Base-by-base conservation (phyloP, 2,888 invertebrate genomes). In the Lasioglossum oenotherae region DNA sequence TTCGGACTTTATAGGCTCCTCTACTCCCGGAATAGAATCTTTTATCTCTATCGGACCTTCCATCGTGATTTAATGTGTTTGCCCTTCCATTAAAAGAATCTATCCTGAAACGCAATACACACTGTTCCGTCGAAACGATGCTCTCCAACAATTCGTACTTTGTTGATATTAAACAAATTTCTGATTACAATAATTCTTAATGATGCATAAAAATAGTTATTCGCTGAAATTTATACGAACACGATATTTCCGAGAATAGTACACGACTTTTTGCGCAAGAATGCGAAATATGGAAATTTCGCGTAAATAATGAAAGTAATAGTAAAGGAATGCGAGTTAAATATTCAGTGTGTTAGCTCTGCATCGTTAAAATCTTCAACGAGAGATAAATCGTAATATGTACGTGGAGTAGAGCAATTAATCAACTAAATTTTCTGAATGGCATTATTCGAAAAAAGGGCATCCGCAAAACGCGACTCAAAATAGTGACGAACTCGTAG, bases 1-100 rank as follows among this genome's bases (percentile, higher is more conserved):
- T 80, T 94, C 94, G 0, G 92, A 91, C 75, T 94, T 94, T 27
- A 94, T 89, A 10, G 94, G 92, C 57, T 94, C 93, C 49, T 93
- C 93, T 16, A 89, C 53, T 64, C 57, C 71, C 8, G 80, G 5
- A 2, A 67, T 38, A 27, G 91, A 87, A 73, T 86, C 82, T 64
- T 91, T 90, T 60, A 87, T 74, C 80, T 87, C 84, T 57, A 91
- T 49, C 49, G 87, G 84, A 23, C 90, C 86, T 64, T 91, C 91
- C 91, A 91, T 91, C 78, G 60, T 81, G 57, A 44, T 16, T 76
- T 74, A 78, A 31, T 80, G 44, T 35, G 67, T 75, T 72, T 74
- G 31, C 72, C 41, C 78, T 80, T 82, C 79, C 82, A 87, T 89
- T 14, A 78, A 89, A 73, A 79, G 23, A 12, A 78, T 78, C 46